Evolutionary conservation across 2,888 invertebrate genomes (phyloP).

Genomic region (Diarsia mendica): DNA sequence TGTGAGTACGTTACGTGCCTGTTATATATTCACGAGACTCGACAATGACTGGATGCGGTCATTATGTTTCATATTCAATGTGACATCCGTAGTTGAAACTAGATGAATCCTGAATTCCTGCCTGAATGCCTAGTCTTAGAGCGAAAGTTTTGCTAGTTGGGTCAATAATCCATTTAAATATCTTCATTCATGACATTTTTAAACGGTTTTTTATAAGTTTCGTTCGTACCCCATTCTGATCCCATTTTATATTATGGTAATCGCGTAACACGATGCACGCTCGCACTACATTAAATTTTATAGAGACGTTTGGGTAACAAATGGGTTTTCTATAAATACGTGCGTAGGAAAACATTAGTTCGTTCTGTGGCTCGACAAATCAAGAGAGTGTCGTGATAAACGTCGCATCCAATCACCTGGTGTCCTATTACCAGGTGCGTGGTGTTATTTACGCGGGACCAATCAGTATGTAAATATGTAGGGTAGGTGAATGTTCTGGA

Average conservation of each 20-base stretch:
- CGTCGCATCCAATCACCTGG: conserved; percentile 80
- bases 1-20: conserved; percentile 14
- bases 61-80: conserved; percentile 3
- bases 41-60: neutral
- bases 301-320: conserved; percentile 79
- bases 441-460: conserved; percentile 83
- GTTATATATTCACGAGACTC: neutral
- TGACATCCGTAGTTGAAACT: neutral
- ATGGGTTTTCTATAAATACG: conserved; percentile 76
- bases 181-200: conserved; percentile 24
- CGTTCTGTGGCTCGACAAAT: conserved; percentile 78
- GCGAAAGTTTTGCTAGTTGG: neutral
- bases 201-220: conserved; percentile 36
- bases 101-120: neutral
- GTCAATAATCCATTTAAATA: conserved; percentile 18
- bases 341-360: conserved; percentile 76
- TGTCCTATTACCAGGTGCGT: conserved; percentile 82
- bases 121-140: neutral
- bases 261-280: conserved; percentile 53
- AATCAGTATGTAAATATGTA: conserved; percentile 89
- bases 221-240: conserved; percentile 25
- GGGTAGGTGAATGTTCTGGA: conserved; percentile 88
- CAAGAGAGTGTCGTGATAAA: conserved; percentile 85
- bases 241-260: conserved; percentile 45
- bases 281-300: conserved; percentile 74